Conservation (phyloP, 2,888 invertebrate species). For the Eupelmus urozonus region DNA sequence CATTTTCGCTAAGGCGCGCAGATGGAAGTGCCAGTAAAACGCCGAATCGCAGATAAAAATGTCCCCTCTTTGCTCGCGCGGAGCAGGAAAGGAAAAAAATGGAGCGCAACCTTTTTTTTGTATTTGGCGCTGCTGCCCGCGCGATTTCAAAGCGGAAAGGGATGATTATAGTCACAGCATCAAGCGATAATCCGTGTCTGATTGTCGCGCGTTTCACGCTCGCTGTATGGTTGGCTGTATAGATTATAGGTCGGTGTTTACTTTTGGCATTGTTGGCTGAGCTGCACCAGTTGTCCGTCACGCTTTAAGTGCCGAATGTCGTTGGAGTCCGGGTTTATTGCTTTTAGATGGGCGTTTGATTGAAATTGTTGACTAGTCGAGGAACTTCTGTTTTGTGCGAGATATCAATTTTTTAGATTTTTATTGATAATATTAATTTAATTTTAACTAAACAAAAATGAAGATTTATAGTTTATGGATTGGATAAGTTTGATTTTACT, state of each 20-base stretch:
- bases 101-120: background rate
- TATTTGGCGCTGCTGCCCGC: background rate
- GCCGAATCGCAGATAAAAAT: conserved; percentile 35
- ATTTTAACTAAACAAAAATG: no score
- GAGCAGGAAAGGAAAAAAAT: background rate
- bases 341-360: background rate
- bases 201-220: conserved; percentile 45
- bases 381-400: no score
- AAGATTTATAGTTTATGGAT: no score
- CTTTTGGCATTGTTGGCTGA: no score
- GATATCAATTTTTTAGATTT: no score
- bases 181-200: conserved; percentile 27
- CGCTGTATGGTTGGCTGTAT: no score
- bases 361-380: no score
- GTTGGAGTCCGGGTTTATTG: background rate
- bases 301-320: conserved; percentile 19
- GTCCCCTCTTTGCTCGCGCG: background rate
- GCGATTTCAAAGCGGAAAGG: background rate
- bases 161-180: background rate
- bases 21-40: conserved; percentile 37
- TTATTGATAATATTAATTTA: no score
- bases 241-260: background rate
- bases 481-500: no score
- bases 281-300: no score
- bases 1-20: conserved; percentile 18